Evolutionary conservation across 2,113 vertebrate species (phyloP).

Genomic region (Grammomys surdaster): DNA sequence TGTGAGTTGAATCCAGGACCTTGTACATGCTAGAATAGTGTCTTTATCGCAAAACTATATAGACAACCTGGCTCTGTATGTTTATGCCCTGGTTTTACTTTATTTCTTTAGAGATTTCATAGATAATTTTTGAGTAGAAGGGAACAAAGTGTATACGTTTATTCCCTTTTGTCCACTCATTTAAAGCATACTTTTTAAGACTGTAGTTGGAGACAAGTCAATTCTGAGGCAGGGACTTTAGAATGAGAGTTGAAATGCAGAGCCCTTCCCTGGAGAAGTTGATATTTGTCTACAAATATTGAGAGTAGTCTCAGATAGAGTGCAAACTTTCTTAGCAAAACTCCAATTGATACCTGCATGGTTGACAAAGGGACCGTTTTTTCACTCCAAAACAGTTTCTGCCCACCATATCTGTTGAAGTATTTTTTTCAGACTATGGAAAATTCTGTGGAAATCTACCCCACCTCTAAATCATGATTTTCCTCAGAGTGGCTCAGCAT

Average conservation of each 20-base stretch:
- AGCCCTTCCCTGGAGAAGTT: neutral
- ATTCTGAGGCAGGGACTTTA: neutral
- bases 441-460: conserved; percentile 49
- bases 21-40: neutral
- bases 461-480: neutral
- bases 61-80: neutral
- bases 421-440: neutral
- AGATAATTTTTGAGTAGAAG: neutral
- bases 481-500: conserved; percentile 12
- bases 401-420: neutral
- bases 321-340: neutral
- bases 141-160: neutral
- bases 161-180: neutral
- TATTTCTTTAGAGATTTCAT: neutral
- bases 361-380: neutral
- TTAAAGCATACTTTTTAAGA: conserved; percentile 21
- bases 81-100: neutral
- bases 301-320: neutral
- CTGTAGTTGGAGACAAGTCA: neutral
- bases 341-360: neutral
- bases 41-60: neutral
- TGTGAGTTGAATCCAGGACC: neutral
- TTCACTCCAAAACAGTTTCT: neutral
- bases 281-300: neutral
- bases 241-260: neutral